Conservation (phyloP, 1,140 invertebrate genomes). For the Steinernema feltiae region DNA sequence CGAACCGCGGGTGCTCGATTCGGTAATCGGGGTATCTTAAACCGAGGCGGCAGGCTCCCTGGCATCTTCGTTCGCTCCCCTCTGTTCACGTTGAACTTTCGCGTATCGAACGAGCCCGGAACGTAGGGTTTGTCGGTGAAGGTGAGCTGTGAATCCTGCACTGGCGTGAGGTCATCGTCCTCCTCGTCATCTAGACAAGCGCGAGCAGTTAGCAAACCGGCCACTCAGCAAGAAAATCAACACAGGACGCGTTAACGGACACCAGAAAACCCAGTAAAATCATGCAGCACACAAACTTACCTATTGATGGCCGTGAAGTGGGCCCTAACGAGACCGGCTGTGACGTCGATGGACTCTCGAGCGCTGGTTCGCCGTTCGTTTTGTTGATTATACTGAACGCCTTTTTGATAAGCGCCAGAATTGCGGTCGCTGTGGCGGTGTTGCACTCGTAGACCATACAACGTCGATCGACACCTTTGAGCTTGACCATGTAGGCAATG, state of each 20-base stretch:
- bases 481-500: slow-evolving; percentile 8
- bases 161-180: neutral
- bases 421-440: neutral
- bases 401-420: neutral
- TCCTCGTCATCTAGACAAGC: slow-evolving; percentile 10
- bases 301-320: neutral
- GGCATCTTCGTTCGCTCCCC: neutral
- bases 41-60: neutral
- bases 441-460: neutral
- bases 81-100: neutral
- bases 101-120: neutral
- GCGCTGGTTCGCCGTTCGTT: neutral
- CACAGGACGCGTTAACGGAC: no score
- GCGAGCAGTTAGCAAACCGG: neutral
- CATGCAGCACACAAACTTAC: neutral
- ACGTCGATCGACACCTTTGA: neutral
- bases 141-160: neutral
- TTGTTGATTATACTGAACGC: neutral
- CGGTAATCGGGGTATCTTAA: neutral
- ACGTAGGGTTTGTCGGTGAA: slow-evolving; percentile 6
- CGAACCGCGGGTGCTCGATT: neutral
- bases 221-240: neutral
- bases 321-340: neutral
- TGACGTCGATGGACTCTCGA: neutral
- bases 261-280: no score